Conservation (phyloP, 2,888 invertebrate species). For the Taenaris catops region DNA sequence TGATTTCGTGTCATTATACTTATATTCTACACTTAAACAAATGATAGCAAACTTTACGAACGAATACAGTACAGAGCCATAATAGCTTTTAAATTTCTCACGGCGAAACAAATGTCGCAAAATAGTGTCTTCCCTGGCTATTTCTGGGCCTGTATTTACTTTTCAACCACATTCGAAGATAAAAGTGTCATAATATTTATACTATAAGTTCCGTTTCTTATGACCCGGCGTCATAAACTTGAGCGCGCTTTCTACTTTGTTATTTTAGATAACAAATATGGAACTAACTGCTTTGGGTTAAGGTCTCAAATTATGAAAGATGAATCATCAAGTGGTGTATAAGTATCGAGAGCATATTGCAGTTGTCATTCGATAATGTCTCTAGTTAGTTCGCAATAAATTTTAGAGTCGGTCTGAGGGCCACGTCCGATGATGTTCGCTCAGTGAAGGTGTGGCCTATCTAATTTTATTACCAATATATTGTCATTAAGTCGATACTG, state of each 20-base stretch:
- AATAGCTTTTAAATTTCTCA: slow-evolving; percentile 13
- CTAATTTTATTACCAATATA: slow-evolving; percentile 80
- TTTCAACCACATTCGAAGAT: slow-evolving; percentile 65
- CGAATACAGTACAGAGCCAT: background rate
- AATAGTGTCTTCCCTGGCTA: slow-evolving; percentile 39
- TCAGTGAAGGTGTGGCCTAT: slow-evolving; percentile 72
- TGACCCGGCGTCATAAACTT: slow-evolving; percentile 66
- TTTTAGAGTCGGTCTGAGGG: slow-evolving; percentile 59
- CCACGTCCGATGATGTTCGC: slow-evolving; percentile 54
- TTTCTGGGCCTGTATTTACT: slow-evolving; percentile 53
- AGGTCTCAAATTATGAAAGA: slow-evolving; percentile 47
- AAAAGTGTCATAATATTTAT: slow-evolving; percentile 78
- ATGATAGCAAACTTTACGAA: slow-evolving; percentile 1
- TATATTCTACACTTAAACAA: slow-evolving; percentile 1
- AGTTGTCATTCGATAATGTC: slow-evolving; percentile 70
- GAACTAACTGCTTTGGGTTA: slow-evolving; percentile 43
- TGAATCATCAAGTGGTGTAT: slow-evolving; percentile 29
- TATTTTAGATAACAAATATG: slow-evolving; percentile 36
- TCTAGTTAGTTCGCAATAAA: slow-evolving; percentile 74
- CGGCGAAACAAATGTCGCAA: slow-evolving; percentile 37
- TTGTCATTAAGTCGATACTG: slow-evolving; percentile 80
- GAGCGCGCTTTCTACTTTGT: slow-evolving; percentile 54
- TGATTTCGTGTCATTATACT: slow-evolving; percentile 4
- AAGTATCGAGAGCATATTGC: slow-evolving; percentile 29
- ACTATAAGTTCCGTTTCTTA: slow-evolving; percentile 73